Evolutionary conservation across 35 echinoderm and acorn worm genomes (phyloP), one percentile per base, ranked within the genome.

Genomic region (Strongylocentrotus purpuratus): DNA sequence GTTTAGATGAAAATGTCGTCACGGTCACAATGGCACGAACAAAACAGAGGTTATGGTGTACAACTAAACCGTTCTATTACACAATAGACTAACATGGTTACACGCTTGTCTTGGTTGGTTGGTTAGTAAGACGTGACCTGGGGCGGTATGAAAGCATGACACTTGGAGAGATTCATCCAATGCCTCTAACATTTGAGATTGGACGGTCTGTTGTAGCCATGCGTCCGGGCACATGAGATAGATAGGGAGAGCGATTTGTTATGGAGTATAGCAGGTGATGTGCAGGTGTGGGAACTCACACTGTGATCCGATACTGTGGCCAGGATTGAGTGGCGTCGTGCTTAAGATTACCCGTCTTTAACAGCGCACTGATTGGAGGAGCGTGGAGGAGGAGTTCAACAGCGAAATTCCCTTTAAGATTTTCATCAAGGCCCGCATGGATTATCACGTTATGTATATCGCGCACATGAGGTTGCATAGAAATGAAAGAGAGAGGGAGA

Each of bases 201-300:
- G 50, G 65, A n/a, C 5, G 65, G 65, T 78, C 65, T n/a, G 87
- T 28, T 7, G 12, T 33, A 89, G 31, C 45, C 87, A 33, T 33
- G 33, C 87, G 33, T 89, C 52, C 11, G 11, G 2, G 33, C 87
- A 89, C 87, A 46, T 45, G 87, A 31, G 87, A 89, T 46, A 15
- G 17, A 85, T 0, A 20, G 87, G 33, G 87, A 22, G 18, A 78
- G 65, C 65, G 87, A 45, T 46, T 31, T 89, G 87, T 89, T 89
- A 46, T 89, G 87, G 33, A 46, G 87, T 22, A 22, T 17, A 89
- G 87, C 87, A 89, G 87, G 87, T 89, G 87, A 33, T 31, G 31
- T 20, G 33, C 87, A 89, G 87, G 87, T 89, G 87, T 89, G 33
- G 87, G 33, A 89, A 89, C 20, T 28, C 31, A 89, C 31, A 89